Base-by-base conservation (phyloP, 2,797 vertebrate species). In the Hylomyscus alleni region DNA sequence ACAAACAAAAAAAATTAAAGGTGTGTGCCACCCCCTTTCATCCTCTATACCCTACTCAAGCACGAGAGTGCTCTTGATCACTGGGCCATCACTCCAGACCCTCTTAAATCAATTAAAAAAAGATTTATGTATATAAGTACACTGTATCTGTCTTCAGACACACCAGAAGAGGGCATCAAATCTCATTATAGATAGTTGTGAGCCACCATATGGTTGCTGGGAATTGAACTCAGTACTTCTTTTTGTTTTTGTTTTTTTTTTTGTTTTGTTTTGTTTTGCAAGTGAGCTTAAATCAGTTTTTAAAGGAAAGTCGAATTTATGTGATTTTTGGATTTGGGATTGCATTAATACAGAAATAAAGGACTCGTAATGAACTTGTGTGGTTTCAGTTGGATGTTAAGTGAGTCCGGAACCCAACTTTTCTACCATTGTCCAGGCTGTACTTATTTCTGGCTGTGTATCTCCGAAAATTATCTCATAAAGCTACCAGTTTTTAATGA, bases 201-300 rank as follows among this genome's bases (percentile, higher is more conserved):
- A 44, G 44, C 44, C 44, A 44, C 44, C 6, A 44, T 44, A 44
- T 44, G 44, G 44, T 44, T 44, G 44, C 44, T 44, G 44, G 44
- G 6, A 44, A 44, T 44, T 44, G 44, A 44, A 44, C 44, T 44
- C 44, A 44, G 44, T 44, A 44, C 44, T 44, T 44, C 44, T 44
- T n/a, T n/a, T n/a, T n/a, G n/a, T n/a, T n/a, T n/a, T n/a, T n/a
- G n/a, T n/a, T n/a, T n/a, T n/a, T n/a, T n/a, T n/a, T n/a, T n/a
- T n/a, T n/a, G n/a, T n/a, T n/a, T n/a, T n/a, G n/a, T n/a, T n/a
- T n/a, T n/a, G n/a, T n/a, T n/a, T n/a, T n/a, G n/a, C n/a, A n/a
- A n/a, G n/a, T n/a, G n/a, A n/a, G n/a, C n/a, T n/a, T 76, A 62
- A 65, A 44, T 93, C 13, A 37, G 1, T 85, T 93, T 95, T 90